Percentiles rank a stretch among this genome's conserved stretches.
Conservation (phyloP, 1,140 invertebrate species). For the Bombus vancouverensis region DNA sequence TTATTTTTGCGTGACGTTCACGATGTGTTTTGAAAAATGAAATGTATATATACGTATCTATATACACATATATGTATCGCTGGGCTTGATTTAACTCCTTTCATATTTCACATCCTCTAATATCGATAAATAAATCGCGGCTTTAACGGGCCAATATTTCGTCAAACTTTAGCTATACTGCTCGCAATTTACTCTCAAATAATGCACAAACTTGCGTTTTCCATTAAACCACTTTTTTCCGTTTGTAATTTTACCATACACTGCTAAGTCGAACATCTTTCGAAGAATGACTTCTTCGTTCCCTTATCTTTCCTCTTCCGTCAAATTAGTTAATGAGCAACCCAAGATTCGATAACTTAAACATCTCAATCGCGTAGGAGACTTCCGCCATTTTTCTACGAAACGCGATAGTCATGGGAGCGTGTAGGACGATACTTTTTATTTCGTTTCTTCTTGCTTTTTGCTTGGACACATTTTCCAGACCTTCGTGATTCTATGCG, state of each 20-base stretch:
- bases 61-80: background rate
- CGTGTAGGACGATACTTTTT: background rate
- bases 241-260: too few species aligned
- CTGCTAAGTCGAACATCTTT: too few species aligned
- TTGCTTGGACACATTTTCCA: background rate
- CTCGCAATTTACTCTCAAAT: conserved; percentile 36
- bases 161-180: conserved; percentile 16
- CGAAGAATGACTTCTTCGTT: too few species aligned
- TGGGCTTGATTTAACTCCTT: conserved; percentile 43
- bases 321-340: background rate
- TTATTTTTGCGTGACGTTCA: conserved; percentile 35
- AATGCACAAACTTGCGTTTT: conserved; percentile 1
- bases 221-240: background rate
- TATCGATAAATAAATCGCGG: conserved; percentile 46
- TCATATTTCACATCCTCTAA: conserved; percentile 48
- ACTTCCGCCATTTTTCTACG: background rate
- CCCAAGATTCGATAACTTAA: background rate
- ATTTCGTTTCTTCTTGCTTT: background rate
- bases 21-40: conserved; percentile 47
- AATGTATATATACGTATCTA: conserved; percentile 13
- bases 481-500: conserved; percentile 23
- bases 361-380: background rate
- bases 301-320: background rate
- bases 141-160: conserved; percentile 47
- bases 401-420: background rate